phyloP scores from a whole-genome alignment of 1,140 invertebrate genomes.

The Meloidogyne hapla region DNA sequence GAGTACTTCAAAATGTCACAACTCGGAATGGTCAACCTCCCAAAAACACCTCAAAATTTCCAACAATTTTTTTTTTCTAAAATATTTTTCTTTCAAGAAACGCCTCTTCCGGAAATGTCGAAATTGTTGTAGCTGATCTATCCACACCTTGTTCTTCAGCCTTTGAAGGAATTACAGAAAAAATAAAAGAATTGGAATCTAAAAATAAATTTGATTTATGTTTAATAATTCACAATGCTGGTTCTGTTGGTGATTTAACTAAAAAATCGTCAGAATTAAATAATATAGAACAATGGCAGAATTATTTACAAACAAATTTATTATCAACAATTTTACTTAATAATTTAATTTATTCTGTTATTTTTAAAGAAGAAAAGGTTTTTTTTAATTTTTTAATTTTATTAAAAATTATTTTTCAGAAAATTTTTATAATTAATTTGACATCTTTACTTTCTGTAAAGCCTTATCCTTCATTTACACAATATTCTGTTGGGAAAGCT shows the following conservation, averaged over 20 bases:
- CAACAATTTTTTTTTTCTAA: background rate
- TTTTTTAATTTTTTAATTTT: too few relatives aligned
- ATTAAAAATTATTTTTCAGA: background rate
- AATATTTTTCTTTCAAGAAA: slow-evolving; percentile 18
- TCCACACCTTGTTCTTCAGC: slow-evolving; percentile 30
- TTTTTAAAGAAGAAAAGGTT: slow-evolving; percentile 26
- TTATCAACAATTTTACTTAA: slow-evolving; percentile 69
- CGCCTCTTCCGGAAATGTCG: slow-evolving; percentile 32
- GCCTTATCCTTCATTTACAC: slow-evolving; percentile 78
- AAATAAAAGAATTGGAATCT: slow-evolving; percentile 13
- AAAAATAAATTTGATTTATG: slow-evolving; percentile 69
- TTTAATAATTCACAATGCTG: slow-evolving; percentile 85
- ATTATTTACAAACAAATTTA: slow-evolving; percentile 78
- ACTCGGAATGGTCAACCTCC: too few relatives aligned
- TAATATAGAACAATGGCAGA: slow-evolving; percentile 55
- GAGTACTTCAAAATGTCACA: too few relatives aligned
- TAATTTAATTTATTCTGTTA: slow-evolving; percentile 22
- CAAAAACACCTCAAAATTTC: too few relatives aligned
- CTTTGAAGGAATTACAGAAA: slow-evolving; percentile 13
- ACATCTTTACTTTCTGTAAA: slow-evolving; percentile 78
- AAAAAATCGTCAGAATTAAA: slow-evolving; percentile 70
- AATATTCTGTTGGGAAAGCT: slow-evolving; percentile 68
- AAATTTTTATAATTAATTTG: slow-evolving; percentile 76
- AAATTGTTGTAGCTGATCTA: slow-evolving; percentile 54
- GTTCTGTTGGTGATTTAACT: slow-evolving; percentile 76